Evolutionary conservation across 2,888 invertebrate species (phyloP).

Genomic region (Megamerina dolium): DNA sequence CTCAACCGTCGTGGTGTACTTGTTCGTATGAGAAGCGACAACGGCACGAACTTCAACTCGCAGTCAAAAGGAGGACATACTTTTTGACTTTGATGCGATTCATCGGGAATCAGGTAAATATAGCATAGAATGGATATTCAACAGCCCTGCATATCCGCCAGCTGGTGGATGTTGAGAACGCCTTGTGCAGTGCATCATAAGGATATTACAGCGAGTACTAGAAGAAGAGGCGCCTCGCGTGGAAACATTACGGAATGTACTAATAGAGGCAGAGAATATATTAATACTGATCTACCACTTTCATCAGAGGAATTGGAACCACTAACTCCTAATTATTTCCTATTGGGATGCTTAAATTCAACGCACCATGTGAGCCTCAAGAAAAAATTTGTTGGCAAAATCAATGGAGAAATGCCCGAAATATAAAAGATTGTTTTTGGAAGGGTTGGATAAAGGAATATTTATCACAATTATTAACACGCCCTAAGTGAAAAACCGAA

Average conservation of each 20-base stretch:
- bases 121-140: slow-evolving; percentile 12
- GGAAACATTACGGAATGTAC: slow-evolving; percentile 6
- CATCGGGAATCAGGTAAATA: neutral
- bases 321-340: slow-evolving; percentile 19
- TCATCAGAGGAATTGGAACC: slow-evolving; percentile 13
- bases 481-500: slow-evolving; percentile 13
- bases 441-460: slow-evolving; percentile 15
- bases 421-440: slow-evolving; percentile 14
- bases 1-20: slow-evolving; percentile 13
- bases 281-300: slow-evolving; percentile 14
- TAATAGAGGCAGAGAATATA: slow-evolving; percentile 8
- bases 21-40: slow-evolving; percentile 11
- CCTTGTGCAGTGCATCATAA: neutral
- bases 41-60: slow-evolving; percentile 19
- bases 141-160: slow-evolving; percentile 12
- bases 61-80: neutral
- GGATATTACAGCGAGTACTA: neutral
- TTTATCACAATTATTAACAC: slow-evolving; percentile 12
- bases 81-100: slow-evolving; percentile 8
- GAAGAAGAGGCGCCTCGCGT: slow-evolving; percentile 2
- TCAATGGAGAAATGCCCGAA: slow-evolving; percentile 16
- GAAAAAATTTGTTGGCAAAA: slow-evolving; percentile 7
- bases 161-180: slow-evolving; percentile 20
- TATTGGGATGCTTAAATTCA: slow-evolving; percentile 14
- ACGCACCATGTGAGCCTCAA: slow-evolving; percentile 8